Base-by-base conservation (phyloP, 2,113 vertebrate genomes). In the Larimichthys polyactis region DNA sequence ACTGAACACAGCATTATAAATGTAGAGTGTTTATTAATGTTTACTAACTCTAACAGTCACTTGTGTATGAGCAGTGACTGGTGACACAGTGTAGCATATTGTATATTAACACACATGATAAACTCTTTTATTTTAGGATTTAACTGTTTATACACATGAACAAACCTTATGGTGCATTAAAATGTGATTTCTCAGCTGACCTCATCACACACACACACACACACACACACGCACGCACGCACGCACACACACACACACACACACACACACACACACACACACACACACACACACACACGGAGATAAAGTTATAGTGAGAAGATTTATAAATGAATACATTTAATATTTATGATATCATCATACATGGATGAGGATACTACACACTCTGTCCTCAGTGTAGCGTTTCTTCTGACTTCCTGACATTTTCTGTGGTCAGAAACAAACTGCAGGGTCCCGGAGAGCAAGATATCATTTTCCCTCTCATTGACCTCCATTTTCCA, bases 401-500 rank as follows among this genome's bases (percentile, higher is more conserved):
- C 1, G 12, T 72, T 80, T 71, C 70, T 62, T 60, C 54, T 10
- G 27, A 76, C 29, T 29, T 77, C 46, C 7, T 17, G 17, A 71
- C 4, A n/a, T 58, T 58, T 44, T 83, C 27, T 83, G 90, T 8
- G 88, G 88, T 83, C 24, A 19, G 10, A 46, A 55, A 59, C 67
- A 79, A 88, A 84, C 89, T 90, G 89, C 82, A 74, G 83, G 66
- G 32, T 85, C 75, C 20, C 24, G 11, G 65, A 59, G 29, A 84
- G 71, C 43, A 60, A 71, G 81, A 82, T 84, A 87, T 91, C n/a
- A 87, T 91, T 86, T 91, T 82, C 84, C 60, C 77, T 51, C 65
- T 78, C 81, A 48, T 74, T 88, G 76, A 91, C 82, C 82, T 92
- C 75, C n/a, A 72, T 90, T 92, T 92, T 91, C 89, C 91, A 89